Evolutionary conservation across 1,140 invertebrate species (phyloP), one percentile per base, ranked within the genome.

Genomic region (Drosophila arawakana): DNA sequence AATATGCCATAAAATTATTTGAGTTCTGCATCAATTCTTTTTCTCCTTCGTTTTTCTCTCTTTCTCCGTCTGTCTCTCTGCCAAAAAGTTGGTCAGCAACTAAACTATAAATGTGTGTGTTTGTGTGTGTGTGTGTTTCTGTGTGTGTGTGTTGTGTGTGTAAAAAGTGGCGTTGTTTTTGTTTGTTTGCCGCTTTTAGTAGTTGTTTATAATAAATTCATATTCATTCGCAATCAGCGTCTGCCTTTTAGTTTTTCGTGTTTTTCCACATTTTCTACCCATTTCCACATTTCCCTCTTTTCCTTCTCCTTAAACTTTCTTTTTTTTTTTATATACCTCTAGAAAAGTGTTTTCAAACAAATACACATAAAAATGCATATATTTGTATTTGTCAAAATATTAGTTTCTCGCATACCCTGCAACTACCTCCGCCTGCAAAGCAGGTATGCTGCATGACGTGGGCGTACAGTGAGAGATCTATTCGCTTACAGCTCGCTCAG

Each of bases 1-100:
- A 88, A 80, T 89, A 83, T 89, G 84, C 77, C 83, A 89, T 89
- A 72, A 83, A 88, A 84, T 88, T 88, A 89, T 88, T 89, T 61
- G 70, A 80, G 77, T 89, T 80, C 77, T 75, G 80, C 77, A 83
- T 71, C 77, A 80, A 88, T 83, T 85, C 67, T 15, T 73, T 54
- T 39, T 25, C 50, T 50, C 21, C 35, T 41, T 63, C 4, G 11
- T 37, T 58, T 67, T 52, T 67, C 6, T 21, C 44, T 7, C 43
- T 37, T 21, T 6, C n/a, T 30, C n/a, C 44, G 11, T 58, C 15
- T 54, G n/a, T 61, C 46, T 59, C 25, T 60, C 11, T 30, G n/a
- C 72, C 21, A 62, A 57, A 74, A 75, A 71, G 54, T 60, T 67
- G 47, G 47, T 46, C 63, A 59, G 66, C 57, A 30, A 8, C 47